Evolutionary conservation across 92 coral and sea anemone species (phyloP).

Genomic region (Pocillopora meandrina): DNA sequence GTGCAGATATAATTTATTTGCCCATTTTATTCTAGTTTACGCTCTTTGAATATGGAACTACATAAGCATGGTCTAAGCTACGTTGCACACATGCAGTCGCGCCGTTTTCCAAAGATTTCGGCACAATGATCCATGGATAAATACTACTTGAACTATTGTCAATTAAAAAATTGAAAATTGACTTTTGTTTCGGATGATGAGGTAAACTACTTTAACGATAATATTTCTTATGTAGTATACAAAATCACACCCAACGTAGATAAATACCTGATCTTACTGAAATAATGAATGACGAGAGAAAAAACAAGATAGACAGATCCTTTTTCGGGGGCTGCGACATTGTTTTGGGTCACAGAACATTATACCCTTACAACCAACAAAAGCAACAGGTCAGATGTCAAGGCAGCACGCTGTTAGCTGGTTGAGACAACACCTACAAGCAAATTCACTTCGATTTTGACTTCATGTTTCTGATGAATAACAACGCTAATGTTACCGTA

Average conservation of each 20-base stretch:
- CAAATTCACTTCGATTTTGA: neutral
- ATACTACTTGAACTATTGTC: too few relatives aligned
- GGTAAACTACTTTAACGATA: neutral
- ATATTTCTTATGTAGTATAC: neutral
- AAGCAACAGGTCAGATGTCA: slow-evolving; percentile 11
- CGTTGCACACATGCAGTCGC: too few relatives aligned
- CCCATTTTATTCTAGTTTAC: too few relatives aligned
- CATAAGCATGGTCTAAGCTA: too few relatives aligned
- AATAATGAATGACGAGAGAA: neutral
- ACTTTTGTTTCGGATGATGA: neutral
- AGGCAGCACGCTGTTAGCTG: slow-evolving; percentile 6
- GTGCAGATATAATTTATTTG: too few relatives aligned
- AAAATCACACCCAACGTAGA: neutral
- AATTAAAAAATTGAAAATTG: neutral
- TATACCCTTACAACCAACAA: neutral
- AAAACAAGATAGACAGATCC: neutral
- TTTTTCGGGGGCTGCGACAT: neutral
- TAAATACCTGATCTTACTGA: slow-evolving; percentile 19
- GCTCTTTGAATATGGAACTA: too few relatives aligned
- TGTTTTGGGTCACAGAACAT: neutral
- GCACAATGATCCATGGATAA: too few relatives aligned
- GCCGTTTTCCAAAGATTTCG: too few relatives aligned
- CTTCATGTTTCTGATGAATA: neutral
- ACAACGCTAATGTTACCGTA: too few relatives aligned
- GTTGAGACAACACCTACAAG: slow-evolving; percentile 13